These are phyloP conservation scores for Burhinus bistriatus DNA, from an alignment of 2,113 vertebrate species.

Conservation along the genomic window DNA sequence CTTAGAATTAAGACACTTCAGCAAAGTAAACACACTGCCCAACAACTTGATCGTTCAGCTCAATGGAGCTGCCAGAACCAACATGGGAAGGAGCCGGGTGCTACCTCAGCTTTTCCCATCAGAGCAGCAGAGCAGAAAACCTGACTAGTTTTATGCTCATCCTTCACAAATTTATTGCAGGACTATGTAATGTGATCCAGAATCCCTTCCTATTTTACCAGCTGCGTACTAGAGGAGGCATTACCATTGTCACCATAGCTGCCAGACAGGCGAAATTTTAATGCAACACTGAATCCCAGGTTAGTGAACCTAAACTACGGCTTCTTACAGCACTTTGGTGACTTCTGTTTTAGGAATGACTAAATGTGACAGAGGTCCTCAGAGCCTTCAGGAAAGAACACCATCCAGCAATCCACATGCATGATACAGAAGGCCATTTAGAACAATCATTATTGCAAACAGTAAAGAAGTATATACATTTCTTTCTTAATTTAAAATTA, in stretches of 20 bases:
- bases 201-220: not conserved
- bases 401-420: not conserved
- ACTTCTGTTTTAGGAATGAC: not conserved
- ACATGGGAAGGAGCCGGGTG: accelerated
- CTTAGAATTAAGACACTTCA: not conserved
- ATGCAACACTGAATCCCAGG: not conserved
- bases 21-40: not conserved
- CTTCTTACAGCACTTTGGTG: not conserved
- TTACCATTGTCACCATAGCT: not conserved
- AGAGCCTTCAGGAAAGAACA: not conserved
- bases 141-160: not conserved
- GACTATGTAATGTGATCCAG: not conserved
- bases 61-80: not conserved
- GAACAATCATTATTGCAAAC: not conserved
- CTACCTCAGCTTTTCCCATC: not conserved
- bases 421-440: not conserved
- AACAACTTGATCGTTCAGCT: not conserved
- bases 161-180: not conserved
- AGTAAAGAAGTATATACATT: not conserved
- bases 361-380: not conserved
- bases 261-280: not conserved
- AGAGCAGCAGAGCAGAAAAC: not conserved
- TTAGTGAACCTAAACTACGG: not conserved
- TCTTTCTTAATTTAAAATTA: not conserved
- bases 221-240: not conserved